Conservation (phyloP, 2,113 vertebrate genomes). For the Tupaia tana region DNA sequence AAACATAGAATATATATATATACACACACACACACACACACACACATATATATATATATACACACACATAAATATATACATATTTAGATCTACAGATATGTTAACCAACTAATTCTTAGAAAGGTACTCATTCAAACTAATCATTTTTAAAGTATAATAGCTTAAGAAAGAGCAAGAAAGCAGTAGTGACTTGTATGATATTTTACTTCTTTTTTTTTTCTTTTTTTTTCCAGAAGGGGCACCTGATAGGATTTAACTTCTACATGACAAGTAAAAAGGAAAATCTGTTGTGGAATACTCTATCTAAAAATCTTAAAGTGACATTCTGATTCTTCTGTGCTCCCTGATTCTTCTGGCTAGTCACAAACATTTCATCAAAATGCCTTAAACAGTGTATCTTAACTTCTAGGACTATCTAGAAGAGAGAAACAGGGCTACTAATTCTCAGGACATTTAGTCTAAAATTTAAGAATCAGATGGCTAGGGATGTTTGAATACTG, state of each 20-base stretch:
- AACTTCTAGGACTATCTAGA: neutral
- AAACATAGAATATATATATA: constrained; percentile 37
- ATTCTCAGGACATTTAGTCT: neutral
- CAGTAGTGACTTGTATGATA: neutral
- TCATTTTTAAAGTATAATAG: constrained; percentile 40
- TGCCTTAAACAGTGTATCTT: neutral
- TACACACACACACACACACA: too few species aligned
- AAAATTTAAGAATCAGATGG: neutral
- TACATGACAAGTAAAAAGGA: neutral
- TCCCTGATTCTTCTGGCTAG: neutral
- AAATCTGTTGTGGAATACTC: neutral
- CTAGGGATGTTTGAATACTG: neutral
- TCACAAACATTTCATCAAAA: constrained; percentile 38
- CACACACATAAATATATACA: too few species aligned
- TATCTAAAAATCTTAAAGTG: neutral
- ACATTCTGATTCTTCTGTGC: neutral
- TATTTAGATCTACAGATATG: neutral
- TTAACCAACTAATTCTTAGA: constrained; percentile 59
- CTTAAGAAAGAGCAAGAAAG: constrained; percentile 50
- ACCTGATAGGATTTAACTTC: neutral
- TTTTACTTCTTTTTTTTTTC: neutral
- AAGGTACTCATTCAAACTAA: constrained; percentile 41
- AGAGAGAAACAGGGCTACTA: neutral
- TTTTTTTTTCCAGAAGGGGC: too few species aligned
- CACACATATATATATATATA: too few species aligned